Conservation (phyloP, 2,113 vertebrate genomes). For the Semnopithecus entellus region DNA sequence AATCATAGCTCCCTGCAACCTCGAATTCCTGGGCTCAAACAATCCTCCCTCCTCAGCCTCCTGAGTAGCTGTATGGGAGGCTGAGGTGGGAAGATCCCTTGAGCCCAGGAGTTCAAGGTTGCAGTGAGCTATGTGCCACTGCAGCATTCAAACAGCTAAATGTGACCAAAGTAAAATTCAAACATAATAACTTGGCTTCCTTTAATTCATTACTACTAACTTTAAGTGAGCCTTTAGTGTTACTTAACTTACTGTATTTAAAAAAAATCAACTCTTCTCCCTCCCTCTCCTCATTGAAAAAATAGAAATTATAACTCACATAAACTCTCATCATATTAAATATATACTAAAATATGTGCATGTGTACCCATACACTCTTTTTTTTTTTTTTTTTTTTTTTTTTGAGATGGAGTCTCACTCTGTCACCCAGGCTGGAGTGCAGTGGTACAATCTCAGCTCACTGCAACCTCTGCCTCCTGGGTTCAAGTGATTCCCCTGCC, state of each 20-base stretch:
- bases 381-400: too few relatives aligned
- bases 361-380: not conserved
- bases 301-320: not conserved
- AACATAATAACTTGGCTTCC: not conserved
- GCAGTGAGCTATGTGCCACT: not conserved
- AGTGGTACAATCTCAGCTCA: too few relatives aligned
- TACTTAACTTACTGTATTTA: not conserved
- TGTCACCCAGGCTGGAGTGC: too few relatives aligned
- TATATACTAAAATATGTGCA: not conserved
- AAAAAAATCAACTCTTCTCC: not conserved
- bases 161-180: not conserved
- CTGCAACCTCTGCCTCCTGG: too few relatives aligned
- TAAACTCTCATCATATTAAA: not conserved
- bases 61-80: not conserved
- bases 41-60: too few relatives aligned
- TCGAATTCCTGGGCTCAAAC: too few relatives aligned
- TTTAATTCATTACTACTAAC: conserved; percentile 22
- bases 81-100: not conserved
- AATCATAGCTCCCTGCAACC: too few relatives aligned
- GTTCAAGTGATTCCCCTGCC: too few relatives aligned
- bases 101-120: not conserved
- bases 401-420: too few relatives aligned
- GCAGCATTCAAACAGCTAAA: not conserved
- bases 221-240: not conserved
- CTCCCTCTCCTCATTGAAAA: not conserved